Base-by-base conservation (phyloP, 2,797 vertebrate genomes). In the Sternarchorhynchus goeldii region DNA sequence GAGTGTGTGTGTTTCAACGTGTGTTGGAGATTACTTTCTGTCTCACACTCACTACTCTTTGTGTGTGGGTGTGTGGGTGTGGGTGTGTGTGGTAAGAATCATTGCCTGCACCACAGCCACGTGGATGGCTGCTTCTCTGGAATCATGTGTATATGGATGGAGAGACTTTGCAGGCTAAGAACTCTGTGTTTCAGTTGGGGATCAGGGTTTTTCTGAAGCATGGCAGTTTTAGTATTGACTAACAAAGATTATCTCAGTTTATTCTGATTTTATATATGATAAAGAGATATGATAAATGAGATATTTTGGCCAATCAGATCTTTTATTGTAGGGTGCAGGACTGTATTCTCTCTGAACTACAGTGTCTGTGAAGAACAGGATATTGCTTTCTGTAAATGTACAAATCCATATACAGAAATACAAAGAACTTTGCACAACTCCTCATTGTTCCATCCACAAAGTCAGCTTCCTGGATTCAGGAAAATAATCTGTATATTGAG, bases 1-100 rank as follows among this genome's bases (percentile, higher is more conserved):
- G 83, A 76, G 83, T 58, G 73, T 84, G 82, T 77, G 77, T 75
- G 86, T 85, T 90, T 88, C 4, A 36, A 59, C 56, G 59, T 8
- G 2, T 20, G 39, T 73, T 84, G 83, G 73, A 80, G 74, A 75
- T 79, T 70, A 58, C 25, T 25, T 57, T 65, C 20, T 76, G 64
- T 59, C 83, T 85, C 80, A 74, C 78, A 39, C 76, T 71, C 31
- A 76, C 72, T 34, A 41, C 53, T 68, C 62, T 4, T 55, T 36
- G 63, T 36, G 34, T 39, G 60, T 73, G 21, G 55, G 60, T 57
- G 21, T 63, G 57, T 69, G 36, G 59, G 75, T 60, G 75, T 50
- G 18, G 16, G 45, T 50, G 31, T 50, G 45, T 50, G 20, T 55
- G 21, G 34, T 70, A 59, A 66, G 56, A 79, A 45, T 78, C 57